Base-by-base conservation (phyloP, 1,140 invertebrate genomes). In the Triops longicaudatus region DNA sequence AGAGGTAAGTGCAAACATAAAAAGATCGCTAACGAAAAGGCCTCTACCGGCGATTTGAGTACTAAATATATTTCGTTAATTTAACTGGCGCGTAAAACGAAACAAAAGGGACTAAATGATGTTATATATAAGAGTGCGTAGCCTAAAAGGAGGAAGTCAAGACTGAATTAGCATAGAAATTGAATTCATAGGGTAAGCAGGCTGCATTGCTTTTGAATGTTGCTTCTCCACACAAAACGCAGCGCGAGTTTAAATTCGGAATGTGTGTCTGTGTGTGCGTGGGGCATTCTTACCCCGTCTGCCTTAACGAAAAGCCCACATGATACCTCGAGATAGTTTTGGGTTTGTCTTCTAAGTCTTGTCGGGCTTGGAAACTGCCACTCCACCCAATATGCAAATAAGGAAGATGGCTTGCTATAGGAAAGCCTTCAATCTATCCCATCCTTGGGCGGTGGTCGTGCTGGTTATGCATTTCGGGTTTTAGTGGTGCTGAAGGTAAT, bases 131-230 rank as follows among this genome's bases (percentile, higher is more conserved):
- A 14, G 50, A n/a, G 50, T 63, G 22, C 50, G 14, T 63, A 17
- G 50, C 9, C 22, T 5, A 63, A 22, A 22, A 22, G 50, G 50
- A 63, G 50, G 50, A 63, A 63, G 50, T 63, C 22, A 63, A 22
- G 50, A 17, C 50, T 63, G 50, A 9, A 63, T 63, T 63, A n/a
- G 50, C 50, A 63, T 63, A 63, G 50, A 63, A 63, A 63, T 63
- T 63, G 50, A 63, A 63, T 63, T 63, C 50, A 63, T 63, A 63
- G 50, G 50, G 50, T 63, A 63, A 63, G 50, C 50, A 63, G 50
- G 17, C 22, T 63, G 50, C 17, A 63, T n/a, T 22, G 50, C 22
- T 63, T 17, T 63, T 63, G 50, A 63, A 63, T 63, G 50, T 63
- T 63, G 50, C 50, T 63, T 17, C 17, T 22, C 22, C 14, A 22